A percentile compares a stretch with the other conserved stretches of the same genome.
phyloP scores from a whole-genome alignment of 2,797 vertebrate genomes.

The Crossoptilon crossoptilon region DNA sequence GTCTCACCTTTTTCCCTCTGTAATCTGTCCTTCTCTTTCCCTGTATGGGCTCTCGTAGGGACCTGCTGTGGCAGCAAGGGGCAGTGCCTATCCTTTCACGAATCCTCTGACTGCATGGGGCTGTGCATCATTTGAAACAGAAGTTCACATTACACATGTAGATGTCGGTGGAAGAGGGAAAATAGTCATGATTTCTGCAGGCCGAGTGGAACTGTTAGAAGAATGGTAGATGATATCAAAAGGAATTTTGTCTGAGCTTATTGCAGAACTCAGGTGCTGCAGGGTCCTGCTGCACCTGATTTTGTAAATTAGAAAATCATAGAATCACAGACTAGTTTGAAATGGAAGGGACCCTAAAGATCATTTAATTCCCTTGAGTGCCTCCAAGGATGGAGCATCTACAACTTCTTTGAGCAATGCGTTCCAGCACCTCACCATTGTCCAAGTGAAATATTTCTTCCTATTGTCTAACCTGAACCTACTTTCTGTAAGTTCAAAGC shows the following conservation, averaged over 20 bases:
- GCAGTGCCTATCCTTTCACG: neutral
- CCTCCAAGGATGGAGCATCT: neutral
- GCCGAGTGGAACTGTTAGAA: neutral
- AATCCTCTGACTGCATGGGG: neutral
- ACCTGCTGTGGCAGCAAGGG: neutral
- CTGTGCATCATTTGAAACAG: neutral
- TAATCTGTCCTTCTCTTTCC: neutral
- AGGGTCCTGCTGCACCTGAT: neutral
- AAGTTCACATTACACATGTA: accelerated
- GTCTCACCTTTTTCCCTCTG: neutral
- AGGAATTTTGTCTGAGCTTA: neutral
- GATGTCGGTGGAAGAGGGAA: neutral
- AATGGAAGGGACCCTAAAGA: neutral
- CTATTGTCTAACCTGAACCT: neutral
- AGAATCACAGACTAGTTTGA: neutral
- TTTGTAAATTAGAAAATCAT: neutral
- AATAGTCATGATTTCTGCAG: neutral
- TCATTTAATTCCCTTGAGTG: neutral
- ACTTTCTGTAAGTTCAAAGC: neutral
- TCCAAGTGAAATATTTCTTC: neutral
- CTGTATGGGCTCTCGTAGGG: neutral
- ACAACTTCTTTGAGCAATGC: neutral
- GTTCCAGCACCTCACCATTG: neutral
- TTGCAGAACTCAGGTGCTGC: neutral
- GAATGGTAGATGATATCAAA: accelerated